Conservation (phyloP, 2,113 vertebrate species). For the Axis porcinus region DNA sequence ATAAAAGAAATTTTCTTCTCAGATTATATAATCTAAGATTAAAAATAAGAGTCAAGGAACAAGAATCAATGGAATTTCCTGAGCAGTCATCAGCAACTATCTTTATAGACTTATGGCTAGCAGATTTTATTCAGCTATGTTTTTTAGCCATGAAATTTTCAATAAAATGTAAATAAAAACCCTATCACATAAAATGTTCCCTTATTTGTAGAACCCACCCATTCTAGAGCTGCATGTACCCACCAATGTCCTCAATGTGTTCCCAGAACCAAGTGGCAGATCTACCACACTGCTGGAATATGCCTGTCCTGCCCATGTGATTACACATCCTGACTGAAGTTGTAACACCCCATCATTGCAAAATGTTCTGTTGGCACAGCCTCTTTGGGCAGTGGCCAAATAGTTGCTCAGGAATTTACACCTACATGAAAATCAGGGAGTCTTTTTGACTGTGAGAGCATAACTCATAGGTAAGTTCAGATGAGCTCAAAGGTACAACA, state of each 20-base stretch:
- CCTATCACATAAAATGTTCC: background rate
- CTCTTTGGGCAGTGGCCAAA: background rate
- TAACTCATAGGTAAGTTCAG: background rate
- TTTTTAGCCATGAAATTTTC: background rate
- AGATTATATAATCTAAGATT: background rate
- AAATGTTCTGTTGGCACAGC: background rate
- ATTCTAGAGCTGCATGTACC: background rate
- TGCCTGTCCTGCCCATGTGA: background rate
- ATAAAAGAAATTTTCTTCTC: background rate
- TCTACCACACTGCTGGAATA: background rate
- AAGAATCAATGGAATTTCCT: background rate
- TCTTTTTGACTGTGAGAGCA: background rate
- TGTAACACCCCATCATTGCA: background rate
- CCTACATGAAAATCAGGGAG: background rate
- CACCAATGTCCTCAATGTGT: background rate
- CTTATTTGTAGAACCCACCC: background rate
- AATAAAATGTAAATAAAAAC: slow-evolving; percentile 26
- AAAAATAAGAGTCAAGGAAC: background rate
- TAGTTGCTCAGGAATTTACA: background rate
- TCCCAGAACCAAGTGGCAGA: slow-evolving; percentile 19
- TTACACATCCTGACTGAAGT: background rate
- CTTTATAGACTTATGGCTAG: background rate
- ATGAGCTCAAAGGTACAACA: background rate
- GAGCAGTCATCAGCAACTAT: background rate
- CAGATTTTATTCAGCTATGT: background rate